These are phyloP conservation scores for Nysson spinosus DNA, from an alignment of 2,888 invertebrate species.

Conservation along the genomic window DNA sequence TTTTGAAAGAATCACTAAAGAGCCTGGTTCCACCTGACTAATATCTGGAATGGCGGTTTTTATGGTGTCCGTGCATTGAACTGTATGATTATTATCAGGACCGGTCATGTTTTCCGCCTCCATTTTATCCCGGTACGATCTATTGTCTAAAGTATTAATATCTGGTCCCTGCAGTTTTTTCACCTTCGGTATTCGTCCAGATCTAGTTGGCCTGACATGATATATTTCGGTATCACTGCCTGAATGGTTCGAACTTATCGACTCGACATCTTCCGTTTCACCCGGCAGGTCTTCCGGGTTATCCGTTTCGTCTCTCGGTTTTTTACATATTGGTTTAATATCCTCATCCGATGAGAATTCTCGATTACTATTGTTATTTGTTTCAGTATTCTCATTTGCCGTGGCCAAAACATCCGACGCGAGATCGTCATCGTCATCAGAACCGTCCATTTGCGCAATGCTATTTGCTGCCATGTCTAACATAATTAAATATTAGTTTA, in stretches of 20 bases:
- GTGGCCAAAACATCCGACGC: background rate
- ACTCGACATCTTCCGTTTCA: constrained; percentile 45
- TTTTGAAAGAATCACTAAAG: constrained; percentile 78
- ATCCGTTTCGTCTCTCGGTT: constrained; percentile 33
- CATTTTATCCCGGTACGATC: constrained; percentile 4
- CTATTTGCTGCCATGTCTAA: constrained; percentile 57
- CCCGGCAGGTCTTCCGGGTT: background rate
- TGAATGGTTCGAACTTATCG: constrained; percentile 37
- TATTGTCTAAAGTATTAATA: constrained; percentile 55
- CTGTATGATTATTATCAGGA: background rate
- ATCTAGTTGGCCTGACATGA: constrained; percentile 76
- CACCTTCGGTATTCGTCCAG: constrained; percentile 76
- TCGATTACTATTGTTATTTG: constrained; percentile 4
- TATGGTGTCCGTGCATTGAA: constrained; percentile 42
- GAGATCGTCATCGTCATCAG: constrained; percentile 53
- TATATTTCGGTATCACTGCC: constrained; percentile 69
- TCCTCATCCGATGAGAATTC: too few species aligned
- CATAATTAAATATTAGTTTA: constrained; percentile 10
- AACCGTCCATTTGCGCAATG: constrained; percentile 72
- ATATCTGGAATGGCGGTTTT: constrained; percentile 64
- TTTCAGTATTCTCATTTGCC: constrained; percentile 4
- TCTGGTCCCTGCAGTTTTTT: constrained; percentile 66
- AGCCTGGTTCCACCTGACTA: constrained; percentile 77
- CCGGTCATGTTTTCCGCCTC: constrained; percentile 7
- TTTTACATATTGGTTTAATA: too few species aligned